Base-by-base conservation (phyloP, 1,140 invertebrate genomes). In the Pollicipes pollicipes region DNA sequence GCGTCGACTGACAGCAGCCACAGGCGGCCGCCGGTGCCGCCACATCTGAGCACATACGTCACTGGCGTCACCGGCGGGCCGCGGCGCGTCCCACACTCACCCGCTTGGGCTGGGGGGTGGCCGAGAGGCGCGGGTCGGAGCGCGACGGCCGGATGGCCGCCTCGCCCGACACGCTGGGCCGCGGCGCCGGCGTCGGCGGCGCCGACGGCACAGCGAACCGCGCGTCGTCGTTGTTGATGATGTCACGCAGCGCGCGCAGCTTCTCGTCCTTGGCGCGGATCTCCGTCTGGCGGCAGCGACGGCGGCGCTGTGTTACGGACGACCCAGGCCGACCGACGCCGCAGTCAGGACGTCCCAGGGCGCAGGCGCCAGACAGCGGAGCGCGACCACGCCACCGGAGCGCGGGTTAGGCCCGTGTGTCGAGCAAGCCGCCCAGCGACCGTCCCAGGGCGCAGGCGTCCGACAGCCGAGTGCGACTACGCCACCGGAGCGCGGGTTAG, bases 1-100 rank as follows among this genome's bases (percentile, higher is more conserved):
- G 70, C 70, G 72, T 76, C 76, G 67, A 21, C 69, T 64, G 45
- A 63, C 45, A 37, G 30, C 17, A 66, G 45, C 6, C 28, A 27
- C 27, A 0, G 27, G 29, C 58, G 29, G 69, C 21, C 63, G 37
- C 24, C 30, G 21, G 58, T 31, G n/a, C 27, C 64, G 31, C 30
- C n/a, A n/a, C n/a, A n/a, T n/a, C n/a, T n/a, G n/a, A n/a, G n/a
- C n/a, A n/a, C n/a, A 31, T 66, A 31, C 30, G 58, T 29, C 4
- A 71, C 13, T 24, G 28, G 68, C 28, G 28, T 6, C 21, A 30
- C 28, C 31, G 37, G 58, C 32, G 71, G 27, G 28, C 27, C 28
- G 67, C 28, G 35, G 31, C 30, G 17, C 2, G 24, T 13, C 45
- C 27, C 27, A 70, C 4, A 58, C 70, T 70, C 10, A 70, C 70